A percentile compares a stretch with the other conserved stretches of the same genome.
Conservation (phyloP, 2,888 invertebrate genomes). For the Dryobota labecula region DNA sequence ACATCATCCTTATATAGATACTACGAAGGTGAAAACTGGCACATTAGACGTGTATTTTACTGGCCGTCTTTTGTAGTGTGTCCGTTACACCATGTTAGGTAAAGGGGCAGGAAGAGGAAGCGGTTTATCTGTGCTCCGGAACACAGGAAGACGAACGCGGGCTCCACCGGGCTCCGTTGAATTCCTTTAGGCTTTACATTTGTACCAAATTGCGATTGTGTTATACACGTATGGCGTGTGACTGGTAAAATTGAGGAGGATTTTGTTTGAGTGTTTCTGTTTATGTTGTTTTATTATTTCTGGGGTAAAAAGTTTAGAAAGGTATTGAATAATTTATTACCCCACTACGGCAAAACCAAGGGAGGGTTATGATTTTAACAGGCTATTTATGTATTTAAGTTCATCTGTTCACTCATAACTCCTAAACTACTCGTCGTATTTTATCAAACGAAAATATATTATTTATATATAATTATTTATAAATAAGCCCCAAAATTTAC, state of each 20-base stretch:
- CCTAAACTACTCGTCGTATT: too few relatives aligned
- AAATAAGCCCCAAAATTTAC: too few relatives aligned
- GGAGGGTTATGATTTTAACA: too few relatives aligned
- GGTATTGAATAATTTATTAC: background rate
- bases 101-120: slow-evolving; percentile 89
- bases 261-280: slow-evolving; percentile 40
- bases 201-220: slow-evolving; percentile 79
- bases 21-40: slow-evolving; percentile 74
- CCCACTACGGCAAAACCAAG: too few relatives aligned
- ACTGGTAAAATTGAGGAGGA: slow-evolving; percentile 31
- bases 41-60: slow-evolving; percentile 79
- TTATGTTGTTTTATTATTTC: background rate
- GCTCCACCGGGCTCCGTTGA: slow-evolving; percentile 76
- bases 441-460: too few relatives aligned
- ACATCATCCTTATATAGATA: slow-evolving; percentile 60
- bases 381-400: too few relatives aligned
- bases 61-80: slow-evolving; percentile 85
- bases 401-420: too few relatives aligned
- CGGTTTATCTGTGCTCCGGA: slow-evolving; percentile 89
- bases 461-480: too few relatives aligned
- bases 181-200: slow-evolving; percentile 87
- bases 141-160: slow-evolving; percentile 87
- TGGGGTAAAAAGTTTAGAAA: too few relatives aligned
- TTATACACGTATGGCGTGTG: slow-evolving; percentile 55
- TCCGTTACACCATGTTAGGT: slow-evolving; percentile 87